Conservation (phyloP, 2,888 invertebrate genomes). For the Teleogryllus oceanicus region DNA sequence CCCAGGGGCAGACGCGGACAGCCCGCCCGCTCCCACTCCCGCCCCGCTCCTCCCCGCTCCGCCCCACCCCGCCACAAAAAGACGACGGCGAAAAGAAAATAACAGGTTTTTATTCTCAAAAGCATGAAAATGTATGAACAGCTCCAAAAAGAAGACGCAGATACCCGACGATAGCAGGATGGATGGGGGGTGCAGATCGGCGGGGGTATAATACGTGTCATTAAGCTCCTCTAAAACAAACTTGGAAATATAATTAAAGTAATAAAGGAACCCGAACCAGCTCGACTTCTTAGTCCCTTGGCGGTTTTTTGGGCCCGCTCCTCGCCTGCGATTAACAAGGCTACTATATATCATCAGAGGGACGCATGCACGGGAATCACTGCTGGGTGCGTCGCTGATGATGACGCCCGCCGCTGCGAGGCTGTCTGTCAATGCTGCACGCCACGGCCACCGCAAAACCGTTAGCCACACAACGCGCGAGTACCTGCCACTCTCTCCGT, state of each 20-base stretch:
- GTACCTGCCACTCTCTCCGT: too few relatives aligned
- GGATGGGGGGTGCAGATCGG: slow-evolving; percentile 11
- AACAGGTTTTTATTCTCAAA: slow-evolving; percentile 18
- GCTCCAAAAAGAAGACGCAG: slow-evolving; percentile 10
- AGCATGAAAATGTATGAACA: slow-evolving; percentile 18
- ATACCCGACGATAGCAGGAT: neutral
- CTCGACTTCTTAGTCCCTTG: neutral
- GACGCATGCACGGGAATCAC: neutral
- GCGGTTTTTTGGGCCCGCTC: neutral
- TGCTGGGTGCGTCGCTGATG: neutral
- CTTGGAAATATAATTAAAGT: slow-evolving; percentile 18
- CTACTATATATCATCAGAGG: slow-evolving; percentile 9
- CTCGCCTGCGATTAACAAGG: slow-evolving; percentile 7
- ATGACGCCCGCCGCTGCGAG: neutral
- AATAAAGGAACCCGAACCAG: slow-evolving; percentile 18
- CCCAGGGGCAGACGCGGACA: neutral
- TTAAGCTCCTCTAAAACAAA: slow-evolving; percentile 10
- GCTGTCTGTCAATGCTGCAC: neutral
- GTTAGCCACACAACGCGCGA: neutral
- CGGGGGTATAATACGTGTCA: slow-evolving; percentile 18
- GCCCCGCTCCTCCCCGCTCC: neutral
- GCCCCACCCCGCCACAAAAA: neutral
- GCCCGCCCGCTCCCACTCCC: neutral
- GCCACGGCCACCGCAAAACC: neutral
- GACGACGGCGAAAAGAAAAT: slow-evolving; percentile 2